A percentile compares a stretch with the other conserved stretches of the same genome.
Evolutionary conservation across 2,888 invertebrate genomes (phyloP).

Genomic region (Achlya flavicornis): DNA sequence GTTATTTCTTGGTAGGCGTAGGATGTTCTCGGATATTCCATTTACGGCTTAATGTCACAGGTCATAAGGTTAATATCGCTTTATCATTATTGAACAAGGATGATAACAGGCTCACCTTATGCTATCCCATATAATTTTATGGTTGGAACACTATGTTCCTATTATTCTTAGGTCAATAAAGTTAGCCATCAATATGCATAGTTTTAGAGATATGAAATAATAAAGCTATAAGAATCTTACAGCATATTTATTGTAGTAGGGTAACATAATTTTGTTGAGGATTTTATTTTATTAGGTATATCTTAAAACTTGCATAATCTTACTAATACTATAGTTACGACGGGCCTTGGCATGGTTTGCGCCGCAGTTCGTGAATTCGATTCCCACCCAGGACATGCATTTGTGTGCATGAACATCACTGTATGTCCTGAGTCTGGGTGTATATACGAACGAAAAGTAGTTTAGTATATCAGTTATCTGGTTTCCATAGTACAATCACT

Average conservation of each 20-base stretch:
- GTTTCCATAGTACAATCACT: no score
- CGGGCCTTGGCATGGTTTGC: no score
- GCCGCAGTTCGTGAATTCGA: no score
- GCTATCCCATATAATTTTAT: conserved; percentile 42
- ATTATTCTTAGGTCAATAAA: conserved; percentile 42
- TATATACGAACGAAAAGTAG: no score
- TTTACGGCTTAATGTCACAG: conserved; percentile 32
- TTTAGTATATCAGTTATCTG: no score
- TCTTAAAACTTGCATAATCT: no score
- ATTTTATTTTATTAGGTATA: no score
- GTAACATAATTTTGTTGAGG: neutral
- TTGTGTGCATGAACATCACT: no score
- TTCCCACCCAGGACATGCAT: no score
- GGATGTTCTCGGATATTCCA: conserved; percentile 19
- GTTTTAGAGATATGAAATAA: conserved; percentile 8
- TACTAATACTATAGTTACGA: no score
- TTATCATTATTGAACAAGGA: conserved; percentile 20
- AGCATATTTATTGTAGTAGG: neutral
- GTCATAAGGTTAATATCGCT: conserved; percentile 34
- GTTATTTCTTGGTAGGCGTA: neutral
- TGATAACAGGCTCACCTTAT: conserved; percentile 16
- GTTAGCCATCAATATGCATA: conserved; percentile 14
- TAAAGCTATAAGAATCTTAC: neutral
- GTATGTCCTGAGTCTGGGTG: no score
- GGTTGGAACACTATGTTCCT: conserved; percentile 30